Evolutionary conservation across 2,888 invertebrate species (phyloP), one percentile per base, ranked within the genome.

Genomic region (Copidosoma aretas): DNA sequence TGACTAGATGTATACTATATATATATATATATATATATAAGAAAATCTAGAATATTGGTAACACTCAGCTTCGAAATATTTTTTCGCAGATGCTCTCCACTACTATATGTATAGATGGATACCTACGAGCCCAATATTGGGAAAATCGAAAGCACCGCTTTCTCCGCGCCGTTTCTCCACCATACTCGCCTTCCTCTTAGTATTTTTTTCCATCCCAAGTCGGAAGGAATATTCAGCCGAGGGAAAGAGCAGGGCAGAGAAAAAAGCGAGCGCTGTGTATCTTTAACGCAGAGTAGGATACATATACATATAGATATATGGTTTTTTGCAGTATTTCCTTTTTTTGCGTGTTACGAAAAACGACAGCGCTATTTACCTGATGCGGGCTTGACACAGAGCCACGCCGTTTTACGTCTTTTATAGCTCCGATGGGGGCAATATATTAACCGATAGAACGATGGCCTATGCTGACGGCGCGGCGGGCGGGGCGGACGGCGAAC

Each of bases 351-450:
- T 32, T 32, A 32, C 8, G 43, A 14, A 60, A 59, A 60, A 54
- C 19, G 56, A 49, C 58, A 32, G 19, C 39, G 63, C 46, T 53
- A 63, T 49, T 57, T 54, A 14, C 19, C 52, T 25, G 19, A 22
- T 17, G 19, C 24, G 21, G 15, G 1, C 51, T 25, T n/a, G n/a
- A n/a, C 15, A 39, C 39, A 19, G 15, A 4, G 14, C 15, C 15
- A n/a, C 56, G 14, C 1, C 21, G 17, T 32, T 57, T 60, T 12
- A 12, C 15, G n/a, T n/a, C 10, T 46, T 12, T 15, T 12, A 12
- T 12, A 46, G 43, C 43, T 41, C 1, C 68, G 68, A 74, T 8
- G 4, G 8, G 32, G 75, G 71, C 79, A 78, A 79, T 80, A 79
- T 78, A 80, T 77, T 17, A 46, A 8, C 8, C 32, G 32, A 32